Conservation (phyloP, 92 coral and sea anemone species). For the Palythoa heliodiscus region DNA sequence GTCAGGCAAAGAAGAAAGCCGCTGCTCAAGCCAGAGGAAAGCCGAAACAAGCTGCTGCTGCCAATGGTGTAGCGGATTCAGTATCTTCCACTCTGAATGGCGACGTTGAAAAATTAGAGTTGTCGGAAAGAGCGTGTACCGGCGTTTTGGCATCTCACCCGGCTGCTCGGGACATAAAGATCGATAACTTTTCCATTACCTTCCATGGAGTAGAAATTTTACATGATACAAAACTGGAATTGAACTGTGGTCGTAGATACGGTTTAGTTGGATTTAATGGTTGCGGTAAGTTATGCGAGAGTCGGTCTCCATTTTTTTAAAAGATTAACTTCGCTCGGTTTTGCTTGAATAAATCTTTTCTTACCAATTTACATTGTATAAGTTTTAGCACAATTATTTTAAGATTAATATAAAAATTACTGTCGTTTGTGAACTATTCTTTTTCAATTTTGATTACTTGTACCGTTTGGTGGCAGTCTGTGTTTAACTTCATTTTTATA, state of each 20-base stretch:
- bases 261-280: constrained; percentile 97
- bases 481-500: too few relatives aligned
- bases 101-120: constrained; percentile 58
- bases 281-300: constrained; percentile 74
- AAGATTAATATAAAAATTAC: too few relatives aligned
- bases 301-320: not conserved
- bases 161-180: constrained; percentile 87
- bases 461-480: too few relatives aligned
- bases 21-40: constrained; percentile 96
- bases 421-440: too few relatives aligned
- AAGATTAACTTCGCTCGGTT: not conserved
- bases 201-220: constrained; percentile 98
- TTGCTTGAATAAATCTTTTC: too few relatives aligned
- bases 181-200: constrained; percentile 94
- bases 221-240: constrained; percentile 85
- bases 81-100: constrained; percentile 63
- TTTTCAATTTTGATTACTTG: too few relatives aligned
- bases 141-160: constrained; percentile 99
- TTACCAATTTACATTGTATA: too few relatives aligned
- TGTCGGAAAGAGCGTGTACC: constrained; percentile 95
- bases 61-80: constrained; percentile 59
- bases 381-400: too few relatives aligned
- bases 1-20: constrained; percentile 99
- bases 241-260: constrained; percentile 96
- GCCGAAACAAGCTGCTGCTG: constrained; percentile 71